Evolutionary conservation across 2,113 vertebrate species (phyloP), one percentile per base, ranked within the genome.

Genomic region (Turdus rufiventris): DNA sequence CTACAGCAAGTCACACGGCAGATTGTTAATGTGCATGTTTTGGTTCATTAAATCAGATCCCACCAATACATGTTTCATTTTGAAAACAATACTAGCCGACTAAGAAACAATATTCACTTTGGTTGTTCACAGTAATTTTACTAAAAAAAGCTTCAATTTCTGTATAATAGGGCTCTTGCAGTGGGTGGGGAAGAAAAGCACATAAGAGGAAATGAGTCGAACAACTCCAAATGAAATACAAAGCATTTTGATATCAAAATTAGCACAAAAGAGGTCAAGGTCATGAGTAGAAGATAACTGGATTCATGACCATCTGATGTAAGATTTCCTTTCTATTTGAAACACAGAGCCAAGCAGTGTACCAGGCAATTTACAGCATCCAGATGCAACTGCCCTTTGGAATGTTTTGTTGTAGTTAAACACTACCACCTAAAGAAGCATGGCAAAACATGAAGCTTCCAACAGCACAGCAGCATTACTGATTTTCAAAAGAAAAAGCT

Each of bases 211-310:
- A 95, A 85, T 82, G 58, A 97, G 62, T 73, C 9, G 4, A 92
- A 91, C 73, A 87, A 79, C 68, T 33, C n/a, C 76, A 93, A 89
- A 91, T 66, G 16, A 92, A 94, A 92, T 18, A 89, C 38, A 88
- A 90, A 83, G 83, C 42, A 89, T 71, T 91, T 74, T 38, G 29
- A 67, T 93, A 91, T 75, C 86, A 95, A 87, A 95, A 91, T 89
- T 88, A 92, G 85, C 77, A 94, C 93, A 94, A 87, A 92, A 89
- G 24, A 94, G 74, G 77, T 73, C 84, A 85, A 89, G 89, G 93
- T 79, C 70, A 62, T 6, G 16, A 79, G n/a, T 2, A 76, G 70
- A 36, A 89, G 73, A 82, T 85, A 95, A 68, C 6, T 10, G 71
- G 70, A 85, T 68, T 72, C 31, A 68, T 65, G 14, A 73, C 57